Percentiles rank a stretch among this genome's conserved stretches.
Conservation (phyloP, 2,797 vertebrate genomes). For the Cuniculus paca region DNA sequence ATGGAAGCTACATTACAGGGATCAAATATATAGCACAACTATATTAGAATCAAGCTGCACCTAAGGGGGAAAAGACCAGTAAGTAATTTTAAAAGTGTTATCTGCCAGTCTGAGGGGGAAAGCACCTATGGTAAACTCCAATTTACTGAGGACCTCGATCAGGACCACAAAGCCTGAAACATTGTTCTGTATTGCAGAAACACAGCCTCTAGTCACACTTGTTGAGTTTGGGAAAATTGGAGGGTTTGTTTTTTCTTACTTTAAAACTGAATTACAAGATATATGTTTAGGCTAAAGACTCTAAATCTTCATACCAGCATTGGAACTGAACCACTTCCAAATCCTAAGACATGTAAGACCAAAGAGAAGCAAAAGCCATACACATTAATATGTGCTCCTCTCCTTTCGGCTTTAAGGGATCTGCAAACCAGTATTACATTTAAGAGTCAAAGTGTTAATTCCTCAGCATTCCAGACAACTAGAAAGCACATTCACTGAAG, state of each 20-base stretch:
- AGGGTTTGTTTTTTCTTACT: constrained; percentile 34
- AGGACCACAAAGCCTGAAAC: constrained; percentile 85
- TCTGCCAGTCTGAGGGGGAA: constrained; percentile 74
- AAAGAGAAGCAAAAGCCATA: constrained; percentile 79
- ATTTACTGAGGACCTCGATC: constrained; percentile 82
- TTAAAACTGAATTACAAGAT: constrained; percentile 63
- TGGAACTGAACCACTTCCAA: constrained; percentile 80
- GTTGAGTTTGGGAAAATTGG: constrained; percentile 63
- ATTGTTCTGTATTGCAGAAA: constrained; percentile 82
- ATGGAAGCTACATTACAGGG: constrained; percentile 70
- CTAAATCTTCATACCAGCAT: constrained; percentile 74
- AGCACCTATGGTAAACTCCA: constrained; percentile 81
- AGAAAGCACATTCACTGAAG: constrained; percentile 87
- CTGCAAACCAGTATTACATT: constrained; percentile 85
- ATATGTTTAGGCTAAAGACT: constrained; percentile 72
- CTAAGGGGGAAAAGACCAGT: constrained; percentile 53
- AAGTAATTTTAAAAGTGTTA: constrained; percentile 76
- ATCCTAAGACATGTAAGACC: constrained; percentile 75
- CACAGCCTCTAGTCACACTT: constrained; percentile 79
- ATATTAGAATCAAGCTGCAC: constrained; percentile 82
- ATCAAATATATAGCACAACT: constrained; percentile 83
- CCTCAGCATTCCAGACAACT: constrained; percentile 86
- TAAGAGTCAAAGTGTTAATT: constrained; percentile 81
- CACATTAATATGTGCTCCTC: constrained; percentile 76
- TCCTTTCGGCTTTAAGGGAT: constrained; percentile 78